Base-by-base conservation (phyloP, 30 jellyfish, hydroid and myxozoan genomes). In the Aurelia aurita complex sp. Pacific region DNA sequence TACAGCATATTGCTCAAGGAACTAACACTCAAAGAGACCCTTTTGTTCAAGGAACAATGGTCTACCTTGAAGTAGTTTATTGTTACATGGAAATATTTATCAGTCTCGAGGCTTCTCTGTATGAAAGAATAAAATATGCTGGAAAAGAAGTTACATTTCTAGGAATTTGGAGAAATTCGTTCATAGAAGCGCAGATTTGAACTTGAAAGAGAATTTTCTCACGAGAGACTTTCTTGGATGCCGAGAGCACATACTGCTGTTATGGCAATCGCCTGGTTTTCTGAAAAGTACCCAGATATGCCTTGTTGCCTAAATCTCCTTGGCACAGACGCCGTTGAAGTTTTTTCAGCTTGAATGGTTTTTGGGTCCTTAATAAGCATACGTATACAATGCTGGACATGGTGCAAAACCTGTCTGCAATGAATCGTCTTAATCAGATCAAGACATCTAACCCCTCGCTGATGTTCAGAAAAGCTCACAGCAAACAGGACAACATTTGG, bases 401-500 rank as follows among this genome's bases (percentile, higher is more conserved):
- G 92, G 59, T 51, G 51, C 62, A 77, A 73, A 85, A 85, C 83
- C 88, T 64, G 23, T 14, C 85, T 60, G 85, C 92, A 40, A 82
- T 82, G 57, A 82, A 71, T 64, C 72, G 79, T 14, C 64, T 82
- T 12, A 64, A 59, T 70, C 85, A 70, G 60, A 82, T 82, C 33
- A n/a, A 38, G 70, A 79, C 92, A 71, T 55, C 85, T 12, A 61
- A 59, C 60, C 85, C 78, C 57, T 59, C 71, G 12, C 17, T 82
- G 60, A 35, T 10, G 2, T 85, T 85, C 50, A 43, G 83, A 73
- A 85, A 85, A 43, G 88, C 94, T 11, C 83, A 85, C 76, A 42
- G 85, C 50, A 85, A 85, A 63, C 87, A 75, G 51, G 94, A 73
- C 63, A 85, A 64, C 61, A 85, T 85, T 5, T 82, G 85, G 92